phyloP scores from a whole-genome alignment of 2,888 invertebrate genomes.

The Scaptomyza cyrtandrae region DNA sequence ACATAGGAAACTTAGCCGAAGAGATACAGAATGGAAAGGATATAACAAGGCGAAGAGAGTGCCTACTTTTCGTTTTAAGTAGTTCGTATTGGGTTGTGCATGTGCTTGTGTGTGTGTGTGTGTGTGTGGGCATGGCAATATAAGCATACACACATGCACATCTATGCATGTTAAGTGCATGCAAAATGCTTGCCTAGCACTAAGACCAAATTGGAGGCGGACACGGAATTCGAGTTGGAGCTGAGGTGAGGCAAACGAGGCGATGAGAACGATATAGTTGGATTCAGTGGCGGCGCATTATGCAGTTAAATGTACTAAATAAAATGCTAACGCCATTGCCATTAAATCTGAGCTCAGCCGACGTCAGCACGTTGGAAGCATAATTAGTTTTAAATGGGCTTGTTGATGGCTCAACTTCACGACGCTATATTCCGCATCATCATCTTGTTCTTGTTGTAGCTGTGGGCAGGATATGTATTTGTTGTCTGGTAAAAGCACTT shows the following conservation, averaged over 20 bases:
- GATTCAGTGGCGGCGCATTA: constrained; percentile 41
- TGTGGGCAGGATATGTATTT: constrained; percentile 9
- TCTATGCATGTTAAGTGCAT: constrained; percentile 55
- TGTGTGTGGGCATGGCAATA: constrained; percentile 2
- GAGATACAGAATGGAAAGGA: constrained; percentile 7
- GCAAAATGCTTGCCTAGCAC: constrained; percentile 70
- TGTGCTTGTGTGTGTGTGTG: constrained; percentile 21
- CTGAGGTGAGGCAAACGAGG: neutral
- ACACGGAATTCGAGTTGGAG: constrained; percentile 1
- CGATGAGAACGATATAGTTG: constrained; percentile 2
- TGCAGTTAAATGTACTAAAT: constrained; percentile 80
- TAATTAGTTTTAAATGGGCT: constrained; percentile 76
- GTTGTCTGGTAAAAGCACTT: neutral
- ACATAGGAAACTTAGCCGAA: constrained; percentile 40
- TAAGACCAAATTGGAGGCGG: constrained; percentile 34
- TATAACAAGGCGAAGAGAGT: constrained; percentile 23
- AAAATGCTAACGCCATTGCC: constrained; percentile 75
- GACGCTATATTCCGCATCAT: constrained; percentile 5
- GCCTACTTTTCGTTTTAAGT: constrained; percentile 73
- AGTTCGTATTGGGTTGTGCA: constrained; percentile 62
- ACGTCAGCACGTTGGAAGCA: constrained; percentile 69
- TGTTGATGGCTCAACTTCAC: constrained; percentile 63
- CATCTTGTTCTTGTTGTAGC: neutral
- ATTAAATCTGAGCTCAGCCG: constrained; percentile 57
- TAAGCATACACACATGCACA: neutral